Conservation (phyloP, 2,888 invertebrate genomes). For the Dilophus febrilis region DNA sequence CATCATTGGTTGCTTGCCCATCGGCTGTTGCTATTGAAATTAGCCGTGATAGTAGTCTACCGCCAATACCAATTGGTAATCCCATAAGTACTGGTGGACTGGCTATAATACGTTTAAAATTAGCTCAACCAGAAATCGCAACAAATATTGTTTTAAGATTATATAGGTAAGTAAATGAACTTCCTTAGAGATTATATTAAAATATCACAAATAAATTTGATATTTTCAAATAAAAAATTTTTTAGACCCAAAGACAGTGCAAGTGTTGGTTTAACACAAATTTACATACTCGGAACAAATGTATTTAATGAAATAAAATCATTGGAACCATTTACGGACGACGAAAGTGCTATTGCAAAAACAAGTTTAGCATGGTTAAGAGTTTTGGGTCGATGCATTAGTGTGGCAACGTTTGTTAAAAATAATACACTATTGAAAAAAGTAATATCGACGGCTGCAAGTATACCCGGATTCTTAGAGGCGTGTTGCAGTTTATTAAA, state of each 20-base stretch:
- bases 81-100: slow-evolving; percentile 76
- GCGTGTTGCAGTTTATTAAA: slow-evolving; percentile 55
- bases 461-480: slow-evolving; percentile 46
- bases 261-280: slow-evolving; percentile 76
- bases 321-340: slow-evolving; percentile 1
- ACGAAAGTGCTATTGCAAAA: slow-evolving; percentile 27
- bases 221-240: too few species aligned
- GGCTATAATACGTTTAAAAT: slow-evolving; percentile 68
- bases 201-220: too few species aligned
- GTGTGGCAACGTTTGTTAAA: slow-evolving; percentile 23
- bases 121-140: slow-evolving; percentile 71
- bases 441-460: slow-evolving; percentile 44
- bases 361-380: slow-evolving; percentile 69
- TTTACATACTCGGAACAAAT: slow-evolving; percentile 67
- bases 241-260: slow-evolving; percentile 80
- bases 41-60: slow-evolving; percentile 59
- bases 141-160: slow-evolving; percentile 54
- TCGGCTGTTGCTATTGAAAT: slow-evolving; percentile 77
- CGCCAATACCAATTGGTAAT: slow-evolving; percentile 66
- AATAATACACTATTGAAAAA: slow-evolving; percentile 24
- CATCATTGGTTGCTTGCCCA: slow-evolving; percentile 73
- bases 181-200: too few species aligned
- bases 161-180: slow-evolving; percentile 22
- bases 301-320: slow-evolving; percentile 48
- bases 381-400: slow-evolving; percentile 63